Evolutionary conservation across 2,113 vertebrate species (phyloP).

Genomic region (Cyanoliseus patagonus): DNA sequence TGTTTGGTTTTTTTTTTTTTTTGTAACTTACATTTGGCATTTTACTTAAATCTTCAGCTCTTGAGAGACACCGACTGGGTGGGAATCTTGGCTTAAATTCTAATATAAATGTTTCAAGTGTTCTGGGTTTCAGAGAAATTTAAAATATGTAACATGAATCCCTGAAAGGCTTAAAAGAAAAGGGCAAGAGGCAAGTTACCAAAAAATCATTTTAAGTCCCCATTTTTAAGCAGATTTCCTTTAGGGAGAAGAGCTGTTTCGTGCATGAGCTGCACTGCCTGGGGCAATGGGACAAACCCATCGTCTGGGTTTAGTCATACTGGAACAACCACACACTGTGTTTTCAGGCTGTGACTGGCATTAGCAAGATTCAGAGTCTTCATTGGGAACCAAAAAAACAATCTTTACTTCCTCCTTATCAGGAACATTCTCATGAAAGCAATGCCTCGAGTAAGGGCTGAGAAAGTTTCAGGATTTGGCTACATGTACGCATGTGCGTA

Average conservation of each 20-base stretch:
- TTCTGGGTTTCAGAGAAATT: neutral
- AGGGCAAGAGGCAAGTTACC: neutral
- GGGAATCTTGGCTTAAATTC: neutral
- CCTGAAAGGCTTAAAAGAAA: neutral
- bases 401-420: neutral
- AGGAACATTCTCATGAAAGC: neutral
- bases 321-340: neutral
- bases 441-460: neutral
- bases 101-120: neutral
- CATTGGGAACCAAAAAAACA: neutral
- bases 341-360: neutral
- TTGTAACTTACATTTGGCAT: neutral
- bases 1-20: neutral
- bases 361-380: neutral
- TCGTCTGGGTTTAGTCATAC: neutral
- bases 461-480: neutral
- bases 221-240: neutral
- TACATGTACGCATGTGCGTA: accelerated
- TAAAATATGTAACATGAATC: neutral
- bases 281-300: neutral
- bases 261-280: neutral
- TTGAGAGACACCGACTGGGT: neutral
- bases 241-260: neutral
- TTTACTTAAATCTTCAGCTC: neutral
- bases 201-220: neutral